A percentile compares a stretch with the other conserved stretches of the same genome.
These are phyloP conservation scores for Chloroclysta siterata DNA, from an alignment of 2,888 invertebrate species.

Conservation along the genomic window DNA sequence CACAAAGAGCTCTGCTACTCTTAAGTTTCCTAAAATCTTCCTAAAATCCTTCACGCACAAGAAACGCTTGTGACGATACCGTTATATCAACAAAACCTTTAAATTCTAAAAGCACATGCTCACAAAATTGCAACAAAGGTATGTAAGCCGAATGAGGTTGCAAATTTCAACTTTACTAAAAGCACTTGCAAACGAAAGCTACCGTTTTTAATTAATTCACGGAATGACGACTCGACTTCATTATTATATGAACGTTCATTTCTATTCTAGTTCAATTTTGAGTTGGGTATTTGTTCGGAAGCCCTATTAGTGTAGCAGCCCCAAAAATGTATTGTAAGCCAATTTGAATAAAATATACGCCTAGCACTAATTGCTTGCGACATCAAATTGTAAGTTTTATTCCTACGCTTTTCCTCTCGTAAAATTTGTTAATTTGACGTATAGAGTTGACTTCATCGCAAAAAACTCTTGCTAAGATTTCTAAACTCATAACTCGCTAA, in stretches of 20 bases:
- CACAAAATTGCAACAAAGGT: constrained; percentile 36
- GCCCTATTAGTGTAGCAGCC: not conserved
- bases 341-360: not conserved
- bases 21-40: too few species aligned
- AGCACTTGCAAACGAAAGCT: constrained; percentile 37
- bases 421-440: too few species aligned
- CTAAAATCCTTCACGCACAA: too few species aligned
- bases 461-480: not conserved
- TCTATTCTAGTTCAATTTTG: constrained; percentile 21
- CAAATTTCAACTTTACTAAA: constrained; percentile 44
- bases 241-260: constrained; percentile 18
- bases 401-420: too few species aligned
- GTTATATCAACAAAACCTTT: too few species aligned
- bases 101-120: constrained; percentile 6
- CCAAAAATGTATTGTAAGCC: not conserved
- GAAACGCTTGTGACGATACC: too few species aligned
- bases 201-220: constrained; percentile 32
- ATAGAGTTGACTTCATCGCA: too few species aligned
- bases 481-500: too few species aligned
- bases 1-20: too few species aligned
- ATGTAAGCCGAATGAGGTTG: constrained; percentile 35
- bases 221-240: constrained; percentile 18
- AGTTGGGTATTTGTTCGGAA: constrained; percentile 20
- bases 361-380: not conserved
- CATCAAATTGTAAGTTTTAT: not conserved